phyloP scores from a whole-genome alignment of 64 coral and sea anemone genomes.

The Dendronephthya gigantea region DNA sequence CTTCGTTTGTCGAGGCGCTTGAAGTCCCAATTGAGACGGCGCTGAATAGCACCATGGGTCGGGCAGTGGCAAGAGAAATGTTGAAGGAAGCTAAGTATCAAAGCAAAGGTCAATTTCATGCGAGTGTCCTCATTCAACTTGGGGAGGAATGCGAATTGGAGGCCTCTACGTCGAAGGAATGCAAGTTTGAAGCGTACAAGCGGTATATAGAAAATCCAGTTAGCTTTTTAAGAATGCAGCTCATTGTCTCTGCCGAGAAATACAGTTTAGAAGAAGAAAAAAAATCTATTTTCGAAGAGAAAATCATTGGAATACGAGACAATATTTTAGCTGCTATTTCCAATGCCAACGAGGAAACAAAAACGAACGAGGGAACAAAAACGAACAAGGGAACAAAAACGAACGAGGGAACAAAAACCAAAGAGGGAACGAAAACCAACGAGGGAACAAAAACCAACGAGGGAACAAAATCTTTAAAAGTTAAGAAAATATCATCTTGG shows the following conservation, averaged over 20 bases:
- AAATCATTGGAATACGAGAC: not conserved
- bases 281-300: too few species aligned
- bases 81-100: not conserved
- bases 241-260: not conserved
- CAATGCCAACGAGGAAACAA: not conserved
- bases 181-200: not conserved
- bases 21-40: not conserved
- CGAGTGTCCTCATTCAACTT: not conserved
- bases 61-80: not conserved
- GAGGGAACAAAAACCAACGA: too few species aligned
- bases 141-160: too few species aligned
- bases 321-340: not conserved
- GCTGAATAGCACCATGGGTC: not conserved
- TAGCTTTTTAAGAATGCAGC: not conserved
- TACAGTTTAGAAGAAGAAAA: too few species aligned
- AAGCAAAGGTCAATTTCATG: not conserved
- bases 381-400: too few species aligned
- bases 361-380: too few species aligned
- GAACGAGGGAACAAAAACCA: too few species aligned
- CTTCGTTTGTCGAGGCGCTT: not conserved
- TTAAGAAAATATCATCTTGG: not conserved
- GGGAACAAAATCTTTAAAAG: too few species aligned
- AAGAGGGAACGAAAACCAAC: too few species aligned
- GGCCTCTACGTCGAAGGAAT: too few species aligned
- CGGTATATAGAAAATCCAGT: not conserved